Base-by-base conservation (phyloP, 2,888 invertebrate genomes). In the Ormyrus thymus region DNA sequence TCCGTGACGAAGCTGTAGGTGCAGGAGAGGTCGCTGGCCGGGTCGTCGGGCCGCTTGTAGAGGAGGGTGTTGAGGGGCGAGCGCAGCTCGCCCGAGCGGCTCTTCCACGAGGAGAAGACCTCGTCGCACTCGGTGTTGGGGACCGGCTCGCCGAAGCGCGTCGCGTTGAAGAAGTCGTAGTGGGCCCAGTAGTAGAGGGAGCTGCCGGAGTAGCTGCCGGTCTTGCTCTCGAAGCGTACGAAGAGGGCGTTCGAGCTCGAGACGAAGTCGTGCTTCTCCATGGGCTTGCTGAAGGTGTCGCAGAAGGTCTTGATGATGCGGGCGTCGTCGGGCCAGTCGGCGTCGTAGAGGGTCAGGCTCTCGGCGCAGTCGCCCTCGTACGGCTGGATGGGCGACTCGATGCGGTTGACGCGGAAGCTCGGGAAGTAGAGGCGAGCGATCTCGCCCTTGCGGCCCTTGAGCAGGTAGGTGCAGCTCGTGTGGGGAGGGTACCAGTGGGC, bases 401-500 rank as follows among this genome's bases (percentile, higher is more conserved):
- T 97, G 53, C 96, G 93, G 89, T 97, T 96, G 83, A 97, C 96
- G 45, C 97, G 94, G 87, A 97, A 97, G 87, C 96, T 97, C 85
- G 97, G 97, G 88, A 97, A 97, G 90, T 97, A 97, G 6, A 97
- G 92, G 78, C 97, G 92, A 10, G 97, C 97, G 73, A 97, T 95
- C 90, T 97, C 97, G 10, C 97, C 96, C 5, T 94, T 93, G 64
- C 95, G 93, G 0, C 97, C 97, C 88, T 96, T 95, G 91, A 97
- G 96, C 83, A 97, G 92, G 89, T 97, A 97, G 59, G 96, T 97
- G 90, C 97, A 97, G 11, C 96, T 96, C 0, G 97, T 97, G 87
- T 97, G 96, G 0, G 97, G 97, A 0, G 97, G 97, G 88, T 97
- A 97, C 97, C 97, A 97, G 87, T 97, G 97, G 0, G 97, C 96